These are phyloP conservation scores for Lonchura striata DNA, from an alignment of 2,113 vertebrate genomes.

Conservation along the genomic window DNA sequence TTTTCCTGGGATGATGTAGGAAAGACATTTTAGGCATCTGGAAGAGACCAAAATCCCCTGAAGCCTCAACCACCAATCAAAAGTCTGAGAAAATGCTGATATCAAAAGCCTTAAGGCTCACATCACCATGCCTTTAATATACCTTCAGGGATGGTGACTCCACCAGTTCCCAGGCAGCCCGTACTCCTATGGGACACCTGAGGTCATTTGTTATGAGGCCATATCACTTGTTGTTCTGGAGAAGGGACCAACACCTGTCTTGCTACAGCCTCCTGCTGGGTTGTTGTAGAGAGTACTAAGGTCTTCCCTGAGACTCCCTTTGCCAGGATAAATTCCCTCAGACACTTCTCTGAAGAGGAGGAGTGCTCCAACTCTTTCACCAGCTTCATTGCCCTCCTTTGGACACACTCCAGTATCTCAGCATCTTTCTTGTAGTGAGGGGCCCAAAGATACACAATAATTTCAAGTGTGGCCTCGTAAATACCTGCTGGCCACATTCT, in stretches of 20 bases:
- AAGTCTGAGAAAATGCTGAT: background rate
- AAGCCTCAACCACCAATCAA: background rate
- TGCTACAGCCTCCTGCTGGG: background rate
- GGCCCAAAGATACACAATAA: background rate
- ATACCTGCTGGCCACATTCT: background rate
- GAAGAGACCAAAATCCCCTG: accelerated
- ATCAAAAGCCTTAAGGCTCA: background rate
- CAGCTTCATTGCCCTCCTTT: background rate
- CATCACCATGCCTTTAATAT: background rate
- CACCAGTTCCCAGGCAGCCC: background rate
- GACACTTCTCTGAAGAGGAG: background rate
- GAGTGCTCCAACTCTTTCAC: background rate
- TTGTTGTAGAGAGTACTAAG: background rate
- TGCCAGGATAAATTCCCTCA: background rate
- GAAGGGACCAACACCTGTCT: accelerated
- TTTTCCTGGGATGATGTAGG: background rate
- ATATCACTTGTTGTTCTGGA: background rate
- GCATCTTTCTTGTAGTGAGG: background rate
- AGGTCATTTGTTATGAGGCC: background rate
- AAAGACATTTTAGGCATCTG: background rate
- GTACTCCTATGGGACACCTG: background rate
- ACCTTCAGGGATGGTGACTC: background rate
- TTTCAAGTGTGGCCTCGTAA: background rate
- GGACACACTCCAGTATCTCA: too few relatives aligned
- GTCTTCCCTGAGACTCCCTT: background rate